Evolutionary conservation across 2,888 invertebrate genomes (phyloP).

Genomic region (Chydorus sphaericus): DNA sequence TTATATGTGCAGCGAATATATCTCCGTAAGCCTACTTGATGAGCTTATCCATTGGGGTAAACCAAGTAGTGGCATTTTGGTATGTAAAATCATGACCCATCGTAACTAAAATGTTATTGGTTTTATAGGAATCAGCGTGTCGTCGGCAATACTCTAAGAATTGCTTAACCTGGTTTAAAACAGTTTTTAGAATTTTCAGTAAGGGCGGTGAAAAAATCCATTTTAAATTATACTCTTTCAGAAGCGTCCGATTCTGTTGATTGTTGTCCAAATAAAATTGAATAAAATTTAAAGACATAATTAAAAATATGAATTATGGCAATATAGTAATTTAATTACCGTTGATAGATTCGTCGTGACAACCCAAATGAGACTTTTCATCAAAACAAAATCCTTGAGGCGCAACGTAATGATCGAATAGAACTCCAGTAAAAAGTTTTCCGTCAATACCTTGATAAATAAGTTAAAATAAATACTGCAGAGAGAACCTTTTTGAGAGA

Average conservation of each 20-base stretch:
- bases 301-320: no score
- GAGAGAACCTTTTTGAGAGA: no score
- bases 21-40: constrained; percentile 56
- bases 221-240: constrained; percentile 10
- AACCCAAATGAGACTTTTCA: no score
- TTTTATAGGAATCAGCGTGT: constrained; percentile 31
- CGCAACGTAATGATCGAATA: constrained; percentile 29
- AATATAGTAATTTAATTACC: no score
- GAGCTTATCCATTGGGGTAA: constrained; percentile 70
- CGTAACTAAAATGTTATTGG: constrained; percentile 66
- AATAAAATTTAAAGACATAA: no score
- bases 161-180: constrained; percentile 14
- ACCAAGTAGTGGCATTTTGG: constrained; percentile 51
- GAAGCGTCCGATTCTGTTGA: constrained; percentile 16
- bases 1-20: no score
- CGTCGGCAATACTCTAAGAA: constrained; percentile 16
- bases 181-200: no score
- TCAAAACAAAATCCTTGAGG: constrained; percentile 40
- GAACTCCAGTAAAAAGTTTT: constrained; percentile 36
- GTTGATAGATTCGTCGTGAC: constrained; percentile 13
- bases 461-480: no score
- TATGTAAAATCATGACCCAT: constrained; percentile 91
- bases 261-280: no score
- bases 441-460: no score
- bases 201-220: no score